A percentile compares a stretch with the other conserved stretches of the same genome.
These are phyloP conservation scores for Byasa hedistus DNA, from an alignment of 2,888 invertebrate species.

Conservation along the genomic window DNA sequence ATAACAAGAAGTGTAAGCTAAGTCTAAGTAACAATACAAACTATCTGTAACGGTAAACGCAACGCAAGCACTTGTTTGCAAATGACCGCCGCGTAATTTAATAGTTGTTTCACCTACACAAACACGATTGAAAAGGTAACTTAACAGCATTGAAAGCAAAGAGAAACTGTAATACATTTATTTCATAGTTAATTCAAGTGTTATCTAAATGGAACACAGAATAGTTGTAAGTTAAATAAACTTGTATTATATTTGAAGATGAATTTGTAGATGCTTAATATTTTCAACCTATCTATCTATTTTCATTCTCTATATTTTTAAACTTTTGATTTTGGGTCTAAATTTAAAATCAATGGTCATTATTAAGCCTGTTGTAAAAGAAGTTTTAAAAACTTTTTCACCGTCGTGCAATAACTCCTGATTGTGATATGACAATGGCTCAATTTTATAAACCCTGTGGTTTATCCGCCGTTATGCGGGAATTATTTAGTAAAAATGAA, in stretches of 20 bases:
- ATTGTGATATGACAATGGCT: no score
- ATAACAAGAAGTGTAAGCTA: background rate
- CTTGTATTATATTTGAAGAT: background rate
- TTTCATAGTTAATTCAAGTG: constrained; percentile 6
- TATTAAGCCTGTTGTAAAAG: no score
- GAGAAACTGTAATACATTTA: background rate
- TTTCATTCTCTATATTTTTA: no score
- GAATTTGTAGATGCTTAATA: no score
- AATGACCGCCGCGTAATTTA: constrained; percentile 24
- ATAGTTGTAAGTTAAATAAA: background rate
- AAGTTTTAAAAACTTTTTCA: no score
- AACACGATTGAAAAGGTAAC: constrained; percentile 17
- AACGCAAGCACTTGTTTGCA: constrained; percentile 25
- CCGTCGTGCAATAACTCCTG: no score
- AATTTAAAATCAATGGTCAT: no score
- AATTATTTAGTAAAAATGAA: no score
- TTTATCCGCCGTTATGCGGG: no score
- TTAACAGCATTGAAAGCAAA: constrained; percentile 11
- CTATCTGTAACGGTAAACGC: constrained; percentile 22
- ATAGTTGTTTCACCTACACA: constrained; percentile 23
- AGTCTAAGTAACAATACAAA: constrained; percentile 8
- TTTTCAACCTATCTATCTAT: no score
- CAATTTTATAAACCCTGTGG: no score
- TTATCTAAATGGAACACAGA: constrained; percentile 12
- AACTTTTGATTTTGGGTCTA: no score